Conservation (phyloP, 2,797 vertebrate genomes). For the Apogon talboti region DNA sequence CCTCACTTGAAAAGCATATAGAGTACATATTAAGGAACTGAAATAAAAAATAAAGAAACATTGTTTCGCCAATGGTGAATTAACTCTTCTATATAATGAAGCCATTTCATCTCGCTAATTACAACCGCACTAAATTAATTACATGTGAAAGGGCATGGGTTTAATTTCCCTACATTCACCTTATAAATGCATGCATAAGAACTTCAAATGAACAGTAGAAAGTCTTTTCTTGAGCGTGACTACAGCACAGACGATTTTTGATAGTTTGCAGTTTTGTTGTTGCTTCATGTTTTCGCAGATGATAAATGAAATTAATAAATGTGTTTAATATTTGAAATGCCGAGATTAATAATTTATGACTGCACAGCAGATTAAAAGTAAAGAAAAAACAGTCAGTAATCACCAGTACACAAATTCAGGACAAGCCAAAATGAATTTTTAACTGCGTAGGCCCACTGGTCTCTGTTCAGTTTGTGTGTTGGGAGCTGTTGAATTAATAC, state of each 20-base stretch:
- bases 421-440: conserved; percentile 85
- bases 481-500: conserved; percentile 78
- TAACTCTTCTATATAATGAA: conserved; percentile 31
- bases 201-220: conserved; percentile 60
- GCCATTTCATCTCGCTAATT: conserved; percentile 58
- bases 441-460: conserved; percentile 76
- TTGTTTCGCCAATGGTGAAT: conserved; percentile 20
- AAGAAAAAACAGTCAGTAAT: conserved; percentile 73
- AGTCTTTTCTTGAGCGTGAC: conserved; percentile 66
- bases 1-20: conserved; percentile 15
- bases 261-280: conserved; percentile 80
- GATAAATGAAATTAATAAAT: conserved; percentile 87
- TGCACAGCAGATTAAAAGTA: conserved; percentile 79
- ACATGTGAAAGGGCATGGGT: conserved; percentile 56
- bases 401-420: conserved; percentile 85
- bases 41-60: conserved; percentile 9
- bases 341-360: conserved; percentile 82
- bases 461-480: conserved; percentile 73
- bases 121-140: conserved; percentile 58
- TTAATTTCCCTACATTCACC: conserved; percentile 60
- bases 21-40: neutral
- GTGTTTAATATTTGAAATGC: conserved; percentile 86
- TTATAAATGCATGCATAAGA: conserved; percentile 59
- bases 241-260: conserved; percentile 71
- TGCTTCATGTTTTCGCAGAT: conserved; percentile 81